phyloP scores from a whole-genome alignment of 2,797 vertebrate species.

The Ctenosaura bakeri region DNA sequence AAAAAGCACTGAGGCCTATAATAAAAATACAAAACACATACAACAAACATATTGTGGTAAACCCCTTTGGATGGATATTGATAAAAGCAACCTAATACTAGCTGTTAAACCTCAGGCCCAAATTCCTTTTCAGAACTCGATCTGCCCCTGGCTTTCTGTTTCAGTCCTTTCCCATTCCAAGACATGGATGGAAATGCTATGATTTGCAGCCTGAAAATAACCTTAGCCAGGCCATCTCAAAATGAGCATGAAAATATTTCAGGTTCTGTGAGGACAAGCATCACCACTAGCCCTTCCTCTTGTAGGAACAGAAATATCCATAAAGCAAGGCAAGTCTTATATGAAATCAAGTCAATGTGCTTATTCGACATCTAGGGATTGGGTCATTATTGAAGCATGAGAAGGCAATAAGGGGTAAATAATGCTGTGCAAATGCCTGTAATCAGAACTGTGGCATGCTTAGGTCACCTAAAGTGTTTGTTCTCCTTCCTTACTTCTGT shows the following conservation, averaged over 20 bases:
- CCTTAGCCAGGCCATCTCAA: neutral
- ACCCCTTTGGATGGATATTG: constrained; percentile 28
- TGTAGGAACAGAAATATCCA: neutral
- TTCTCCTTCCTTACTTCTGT: neutral
- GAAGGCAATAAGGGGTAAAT: too few species aligned
- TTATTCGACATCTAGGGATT: too few species aligned
- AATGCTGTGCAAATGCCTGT: too few species aligned
- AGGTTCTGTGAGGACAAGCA: neutral
- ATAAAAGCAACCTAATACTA: neutral
- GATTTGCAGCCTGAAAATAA: constrained; percentile 33
- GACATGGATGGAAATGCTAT: constrained; percentile 1
- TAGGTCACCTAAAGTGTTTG: too few species aligned
- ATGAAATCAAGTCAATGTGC: neutral
- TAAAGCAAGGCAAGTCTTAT: neutral
- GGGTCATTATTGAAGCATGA: too few species aligned
- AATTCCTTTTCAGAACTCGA: constrained; percentile 36
- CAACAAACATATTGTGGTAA: constrained; percentile 24
- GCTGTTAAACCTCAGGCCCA: constrained; percentile 20
- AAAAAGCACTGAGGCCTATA: constrained; percentile 29
- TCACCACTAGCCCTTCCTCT: neutral
- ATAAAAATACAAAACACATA: constrained; percentile 16
- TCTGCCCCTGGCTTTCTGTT: constrained; percentile 5
- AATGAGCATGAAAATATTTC: constrained; percentile 20
- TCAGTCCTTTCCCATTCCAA: neutral
- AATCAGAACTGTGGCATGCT: neutral